Evolutionary conservation across 2,888 invertebrate species (phyloP).

Genomic region (Parnassius smintheus): DNA sequence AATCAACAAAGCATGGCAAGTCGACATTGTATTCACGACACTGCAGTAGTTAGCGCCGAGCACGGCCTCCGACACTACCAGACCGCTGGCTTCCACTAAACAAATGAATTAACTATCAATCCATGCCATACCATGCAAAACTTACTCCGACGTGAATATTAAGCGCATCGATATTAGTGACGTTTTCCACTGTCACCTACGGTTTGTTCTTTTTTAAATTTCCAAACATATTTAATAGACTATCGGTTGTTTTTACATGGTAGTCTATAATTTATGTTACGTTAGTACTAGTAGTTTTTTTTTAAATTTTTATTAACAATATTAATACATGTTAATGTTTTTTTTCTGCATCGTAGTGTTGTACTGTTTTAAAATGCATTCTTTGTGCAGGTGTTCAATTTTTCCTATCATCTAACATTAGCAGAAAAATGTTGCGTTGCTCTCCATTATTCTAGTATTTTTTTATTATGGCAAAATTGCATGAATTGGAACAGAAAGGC

Average conservation of each 20-base stretch:
- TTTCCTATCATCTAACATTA: slow-evolving; percentile 78
- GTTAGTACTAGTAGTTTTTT: slow-evolving; percentile 39
- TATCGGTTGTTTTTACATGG: slow-evolving; percentile 35
- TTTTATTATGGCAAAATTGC: slow-evolving; percentile 54
- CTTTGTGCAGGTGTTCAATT: slow-evolving; percentile 79
- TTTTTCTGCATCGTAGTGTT: slow-evolving; percentile 78
- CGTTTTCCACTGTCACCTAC: slow-evolving; percentile 64
- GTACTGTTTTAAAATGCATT: slow-evolving; percentile 74
- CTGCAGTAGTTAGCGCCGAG: slow-evolving; percentile 55
- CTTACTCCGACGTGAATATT: slow-evolving; percentile 21
- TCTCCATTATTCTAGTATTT: slow-evolving; percentile 61
- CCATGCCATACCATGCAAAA: slow-evolving; percentile 41
- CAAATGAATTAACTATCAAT: slow-evolving; percentile 70
- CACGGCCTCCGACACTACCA: slow-evolving; percentile 60
- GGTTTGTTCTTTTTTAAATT: slow-evolving; percentile 53
- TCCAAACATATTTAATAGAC: slow-evolving; percentile 49
- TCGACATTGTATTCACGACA: slow-evolving; percentile 35
- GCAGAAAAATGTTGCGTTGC: slow-evolving; percentile 81
- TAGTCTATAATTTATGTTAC: slow-evolving; percentile 51
- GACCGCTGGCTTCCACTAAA: slow-evolving; percentile 70
- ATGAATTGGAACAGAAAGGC: slow-evolving; percentile 65
- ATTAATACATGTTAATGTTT: slow-evolving; percentile 56
- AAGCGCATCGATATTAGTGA: slow-evolving; percentile 55
- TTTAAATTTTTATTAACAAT: slow-evolving; percentile 65
- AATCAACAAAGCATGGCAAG: slow-evolving; percentile 13